These are phyloP conservation scores for Nasua narica DNA, from an alignment of 2,797 vertebrate species.

Conservation along the genomic window DNA sequence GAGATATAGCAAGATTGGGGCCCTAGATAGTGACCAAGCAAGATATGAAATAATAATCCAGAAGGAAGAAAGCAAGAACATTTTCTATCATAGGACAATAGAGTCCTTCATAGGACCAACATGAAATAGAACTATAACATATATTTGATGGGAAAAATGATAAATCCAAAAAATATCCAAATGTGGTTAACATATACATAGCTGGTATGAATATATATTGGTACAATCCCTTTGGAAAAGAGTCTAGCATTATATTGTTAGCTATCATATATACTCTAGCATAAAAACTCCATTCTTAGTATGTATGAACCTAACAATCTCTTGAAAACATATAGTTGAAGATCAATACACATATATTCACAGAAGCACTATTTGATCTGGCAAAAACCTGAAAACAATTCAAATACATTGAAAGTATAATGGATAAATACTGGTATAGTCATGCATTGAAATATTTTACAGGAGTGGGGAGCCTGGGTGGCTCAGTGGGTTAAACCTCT, in stretches of 20 bases:
- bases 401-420: not conserved
- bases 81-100: not conserved
- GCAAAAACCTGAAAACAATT: not conserved
- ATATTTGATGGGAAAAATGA: not conserved
- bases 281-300: not conserved
- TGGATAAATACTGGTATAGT: not conserved
- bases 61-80: not conserved
- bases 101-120: not conserved
- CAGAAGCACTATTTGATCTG: not conserved
- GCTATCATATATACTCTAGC: not conserved
- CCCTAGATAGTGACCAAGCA: not conserved
- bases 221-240: not conserved
- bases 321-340: not conserved
- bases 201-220: not conserved
- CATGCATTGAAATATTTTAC: not conserved
- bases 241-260: not conserved
- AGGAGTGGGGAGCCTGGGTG: not conserved
- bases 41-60: accelerated
- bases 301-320: not conserved
- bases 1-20: not conserved
- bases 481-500: no score
- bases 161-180: not conserved
- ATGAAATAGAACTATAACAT: not conserved
- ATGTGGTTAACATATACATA: not conserved
- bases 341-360: not conserved